These are phyloP conservation scores for Armadillidium nasatum DNA, from an alignment of 1,140 invertebrate species.

Conservation along the genomic window DNA sequence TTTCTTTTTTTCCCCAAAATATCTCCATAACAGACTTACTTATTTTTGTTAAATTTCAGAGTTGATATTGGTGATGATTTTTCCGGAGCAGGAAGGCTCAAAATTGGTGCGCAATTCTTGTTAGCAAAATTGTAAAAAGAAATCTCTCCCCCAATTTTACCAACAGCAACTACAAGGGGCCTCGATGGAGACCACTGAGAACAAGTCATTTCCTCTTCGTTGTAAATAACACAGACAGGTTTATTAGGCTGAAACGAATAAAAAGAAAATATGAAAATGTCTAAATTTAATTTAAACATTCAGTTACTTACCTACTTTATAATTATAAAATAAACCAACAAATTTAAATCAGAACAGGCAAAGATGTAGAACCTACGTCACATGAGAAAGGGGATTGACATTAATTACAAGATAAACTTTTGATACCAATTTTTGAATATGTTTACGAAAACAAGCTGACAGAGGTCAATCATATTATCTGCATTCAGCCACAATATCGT, in stretches of 20 bases:
- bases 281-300: background rate
- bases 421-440: too few relatives aligned
- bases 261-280: background rate
- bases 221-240: slow-evolving; percentile 34
- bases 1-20: background rate
- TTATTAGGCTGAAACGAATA: slow-evolving; percentile 33
- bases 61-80: slow-evolving; percentile 23
- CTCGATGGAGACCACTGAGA: slow-evolving; percentile 34
- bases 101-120: slow-evolving; percentile 20
- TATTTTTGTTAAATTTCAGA: slow-evolving; percentile 29
- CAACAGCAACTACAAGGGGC: slow-evolving; percentile 26
- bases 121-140: slow-evolving; percentile 26
- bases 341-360: too few relatives aligned
- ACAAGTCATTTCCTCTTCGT: slow-evolving; percentile 28
- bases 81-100: slow-evolving; percentile 27
- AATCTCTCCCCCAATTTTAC: background rate
- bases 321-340: too few relatives aligned
- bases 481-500: too few relatives aligned
- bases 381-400: too few relatives aligned
- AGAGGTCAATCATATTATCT: too few relatives aligned
- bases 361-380: too few relatives aligned
- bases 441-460: too few relatives aligned
- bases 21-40: slow-evolving; percentile 18
- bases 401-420: too few relatives aligned
- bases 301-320: background rate